Conservation (phyloP, 2,888 invertebrate genomes). For the Troides oblongomaculatus region DNA sequence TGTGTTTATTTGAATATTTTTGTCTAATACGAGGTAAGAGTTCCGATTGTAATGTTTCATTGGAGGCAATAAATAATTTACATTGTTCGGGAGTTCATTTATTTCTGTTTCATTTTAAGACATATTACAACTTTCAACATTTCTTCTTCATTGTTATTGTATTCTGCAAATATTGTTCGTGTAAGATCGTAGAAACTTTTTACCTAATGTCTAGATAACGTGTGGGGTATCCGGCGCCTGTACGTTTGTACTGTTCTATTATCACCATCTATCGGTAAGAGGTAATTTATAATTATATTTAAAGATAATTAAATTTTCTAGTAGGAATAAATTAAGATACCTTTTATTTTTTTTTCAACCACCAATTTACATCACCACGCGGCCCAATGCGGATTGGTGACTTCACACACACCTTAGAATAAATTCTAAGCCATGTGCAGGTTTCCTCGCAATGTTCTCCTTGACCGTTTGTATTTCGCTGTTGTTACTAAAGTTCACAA, state of each 20-base stretch:
- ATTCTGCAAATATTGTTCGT: neutral
- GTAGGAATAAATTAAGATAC: neutral
- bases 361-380: too few relatives aligned
- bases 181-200: too few relatives aligned
- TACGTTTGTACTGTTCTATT: neutral
- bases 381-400: too few relatives aligned
- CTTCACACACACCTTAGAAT: too few relatives aligned
- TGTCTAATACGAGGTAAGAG: neutral
- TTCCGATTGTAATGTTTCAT: slow-evolving; percentile 14
- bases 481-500: too few relatives aligned
- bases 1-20: slow-evolving; percentile 15
- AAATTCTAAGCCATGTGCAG: too few relatives aligned
- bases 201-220: too few relatives aligned
- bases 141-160: neutral
- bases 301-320: neutral
- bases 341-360: too few relatives aligned
- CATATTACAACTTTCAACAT: neutral
- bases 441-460: too few relatives aligned
- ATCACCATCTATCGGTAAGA: neutral
- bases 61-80: slow-evolving; percentile 44
- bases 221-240: too few relatives aligned
- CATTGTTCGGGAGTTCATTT: slow-evolving; percentile 43
- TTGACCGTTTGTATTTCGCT: too few relatives aligned
- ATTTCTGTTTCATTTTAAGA: slow-evolving; percentile 32
- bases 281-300: too few relatives aligned